phyloP scores from a whole-genome alignment of 2,113 vertebrate genomes.

The Melozone crissalis region DNA sequence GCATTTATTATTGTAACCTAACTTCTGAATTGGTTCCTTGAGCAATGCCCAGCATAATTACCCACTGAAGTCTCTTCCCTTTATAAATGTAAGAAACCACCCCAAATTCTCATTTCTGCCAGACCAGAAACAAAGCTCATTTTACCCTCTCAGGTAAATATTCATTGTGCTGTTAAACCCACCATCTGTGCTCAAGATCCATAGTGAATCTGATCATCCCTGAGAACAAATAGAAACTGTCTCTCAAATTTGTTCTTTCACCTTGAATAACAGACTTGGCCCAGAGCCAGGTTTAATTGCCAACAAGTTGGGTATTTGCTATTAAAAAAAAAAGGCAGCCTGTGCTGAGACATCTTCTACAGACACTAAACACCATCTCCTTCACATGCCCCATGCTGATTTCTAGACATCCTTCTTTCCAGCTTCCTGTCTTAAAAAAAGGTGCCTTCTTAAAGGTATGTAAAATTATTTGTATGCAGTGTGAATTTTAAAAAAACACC shows the following conservation, averaged over 20 bases:
- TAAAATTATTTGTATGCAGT: not conserved
- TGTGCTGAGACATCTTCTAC: not conserved
- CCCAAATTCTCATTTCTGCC: not conserved
- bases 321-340: not conserved
- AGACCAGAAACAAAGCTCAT: not conserved
- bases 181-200: not conserved
- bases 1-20: not conserved
- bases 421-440: not conserved
- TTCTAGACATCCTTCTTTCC: not conserved
- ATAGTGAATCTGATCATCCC: not conserved
- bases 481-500: not conserved
- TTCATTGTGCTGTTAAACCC: not conserved
- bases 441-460: not conserved
- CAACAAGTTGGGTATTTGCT: not conserved
- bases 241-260: not conserved
- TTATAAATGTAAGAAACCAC: not conserved
- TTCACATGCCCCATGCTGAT: not conserved
- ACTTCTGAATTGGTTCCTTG: not conserved
- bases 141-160: not conserved
- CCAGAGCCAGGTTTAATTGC: not conserved
- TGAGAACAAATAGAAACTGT: not conserved
- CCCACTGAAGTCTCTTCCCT: not conserved
- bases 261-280: not conserved
- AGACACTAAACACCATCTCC: not conserved
- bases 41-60: not conserved